Conservation (phyloP, 2,113 vertebrate genomes). For the Nicator chloris region DNA sequence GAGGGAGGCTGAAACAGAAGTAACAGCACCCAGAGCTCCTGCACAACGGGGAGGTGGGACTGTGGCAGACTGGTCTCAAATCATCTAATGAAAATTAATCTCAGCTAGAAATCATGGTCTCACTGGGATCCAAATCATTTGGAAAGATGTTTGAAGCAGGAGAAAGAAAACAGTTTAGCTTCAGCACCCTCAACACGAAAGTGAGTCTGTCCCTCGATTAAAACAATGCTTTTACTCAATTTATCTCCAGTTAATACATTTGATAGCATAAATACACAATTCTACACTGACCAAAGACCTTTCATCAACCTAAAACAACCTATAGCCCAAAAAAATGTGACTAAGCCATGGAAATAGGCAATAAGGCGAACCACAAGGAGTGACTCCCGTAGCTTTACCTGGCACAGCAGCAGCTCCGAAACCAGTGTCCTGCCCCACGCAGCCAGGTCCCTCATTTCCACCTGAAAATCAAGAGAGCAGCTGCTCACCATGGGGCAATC, state of each 20-base stretch:
- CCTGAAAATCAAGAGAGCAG: not conserved
- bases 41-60: not conserved
- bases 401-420: not conserved
- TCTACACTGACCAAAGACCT: not conserved
- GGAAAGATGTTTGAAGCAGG: not conserved
- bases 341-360: not conserved
- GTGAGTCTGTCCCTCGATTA: not conserved
- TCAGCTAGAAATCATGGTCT: not conserved
- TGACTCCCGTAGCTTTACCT: not conserved
- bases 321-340: not conserved
- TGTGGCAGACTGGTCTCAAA: not conserved
- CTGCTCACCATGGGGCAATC: not conserved
- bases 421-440: not conserved
- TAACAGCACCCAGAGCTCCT: not conserved
- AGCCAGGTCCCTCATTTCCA: not conserved
- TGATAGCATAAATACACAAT: not conserved
- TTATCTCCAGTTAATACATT: not conserved
- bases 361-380: fast-evolving
- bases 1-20: not conserved
- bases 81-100: not conserved
- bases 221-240: not conserved
- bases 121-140: not conserved
- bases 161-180: not conserved
- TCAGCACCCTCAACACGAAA: not conserved
- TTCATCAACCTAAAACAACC: not conserved